Conservation (phyloP, 2,888 invertebrate species). For the Lochmaea crataegi region DNA sequence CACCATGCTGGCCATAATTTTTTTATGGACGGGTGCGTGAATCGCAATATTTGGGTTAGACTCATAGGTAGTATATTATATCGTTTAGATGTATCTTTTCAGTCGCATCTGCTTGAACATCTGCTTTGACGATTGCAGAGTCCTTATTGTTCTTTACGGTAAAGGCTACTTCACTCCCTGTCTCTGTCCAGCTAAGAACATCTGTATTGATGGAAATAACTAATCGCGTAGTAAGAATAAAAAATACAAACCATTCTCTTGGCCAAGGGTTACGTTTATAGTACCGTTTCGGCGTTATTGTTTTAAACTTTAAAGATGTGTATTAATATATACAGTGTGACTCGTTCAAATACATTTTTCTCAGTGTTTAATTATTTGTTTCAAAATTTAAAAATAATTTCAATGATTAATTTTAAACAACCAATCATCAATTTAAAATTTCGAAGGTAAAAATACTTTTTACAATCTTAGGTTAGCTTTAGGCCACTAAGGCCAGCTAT, state of each 20-base stretch:
- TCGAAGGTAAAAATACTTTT: constrained; percentile 1
- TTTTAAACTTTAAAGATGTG: background rate
- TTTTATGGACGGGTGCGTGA: constrained; percentile 53
- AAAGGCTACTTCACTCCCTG: constrained; percentile 21
- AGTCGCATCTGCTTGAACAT: constrained; percentile 53
- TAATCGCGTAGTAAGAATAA: background rate
- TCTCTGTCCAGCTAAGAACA: constrained; percentile 29
- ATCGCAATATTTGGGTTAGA: constrained; percentile 55
- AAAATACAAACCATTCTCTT: constrained; percentile 8
- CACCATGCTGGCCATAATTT: constrained; percentile 17
- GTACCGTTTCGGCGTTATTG: background rate
- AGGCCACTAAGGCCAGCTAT: background rate
- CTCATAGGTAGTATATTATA: constrained; percentile 41
- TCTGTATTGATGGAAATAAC: constrained; percentile 36
- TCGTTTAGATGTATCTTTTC: constrained; percentile 54
- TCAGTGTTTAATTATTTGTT: background rate
- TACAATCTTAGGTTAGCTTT: constrained; percentile 1
- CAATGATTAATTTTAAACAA: background rate
- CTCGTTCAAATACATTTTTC: background rate
- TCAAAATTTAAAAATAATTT: background rate
- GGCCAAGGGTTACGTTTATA: constrained; percentile 18
- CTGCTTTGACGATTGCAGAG: constrained; percentile 31
- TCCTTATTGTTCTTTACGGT: constrained; percentile 24
- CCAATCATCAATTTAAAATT: background rate
- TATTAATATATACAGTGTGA: background rate